Evolutionary conservation across 2,113 vertebrate genomes (phyloP).

Genomic region (Macrotis lagotis): DNA sequence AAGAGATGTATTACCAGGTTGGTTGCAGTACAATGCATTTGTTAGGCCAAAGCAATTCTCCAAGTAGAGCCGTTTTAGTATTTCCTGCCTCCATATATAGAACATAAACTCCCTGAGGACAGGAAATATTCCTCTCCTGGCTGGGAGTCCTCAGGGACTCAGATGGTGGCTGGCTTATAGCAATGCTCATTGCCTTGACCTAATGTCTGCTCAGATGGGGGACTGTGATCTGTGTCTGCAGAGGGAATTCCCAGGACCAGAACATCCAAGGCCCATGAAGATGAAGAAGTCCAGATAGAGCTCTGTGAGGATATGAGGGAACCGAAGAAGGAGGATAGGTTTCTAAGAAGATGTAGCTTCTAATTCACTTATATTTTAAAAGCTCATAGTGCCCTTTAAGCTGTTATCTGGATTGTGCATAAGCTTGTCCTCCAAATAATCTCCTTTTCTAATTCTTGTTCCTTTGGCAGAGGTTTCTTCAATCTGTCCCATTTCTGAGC

Average conservation of each 20-base stretch:
- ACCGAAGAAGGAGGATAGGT: background rate
- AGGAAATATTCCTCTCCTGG: background rate
- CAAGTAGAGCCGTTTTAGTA: background rate
- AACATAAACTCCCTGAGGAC: background rate
- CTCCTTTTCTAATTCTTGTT: background rate
- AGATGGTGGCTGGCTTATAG: too few relatives aligned
- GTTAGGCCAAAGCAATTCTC: background rate
- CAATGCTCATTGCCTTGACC: background rate
- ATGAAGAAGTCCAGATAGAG: background rate
- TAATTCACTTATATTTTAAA: background rate
- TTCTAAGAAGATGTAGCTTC: background rate
- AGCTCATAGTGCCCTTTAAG: background rate
- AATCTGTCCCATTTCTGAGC: conserved; percentile 5
- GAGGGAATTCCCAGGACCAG: background rate
- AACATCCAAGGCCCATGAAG: background rate
- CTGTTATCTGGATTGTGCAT: background rate
- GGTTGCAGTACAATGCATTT: background rate
- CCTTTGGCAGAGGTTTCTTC: background rate
- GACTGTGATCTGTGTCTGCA: background rate
- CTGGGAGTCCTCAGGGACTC: background rate
- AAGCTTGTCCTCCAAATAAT: background rate
- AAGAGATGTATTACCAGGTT: background rate
- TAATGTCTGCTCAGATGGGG: background rate
- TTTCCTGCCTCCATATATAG: background rate
- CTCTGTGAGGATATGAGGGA: background rate